phyloP scores from a whole-genome alignment of 2,888 invertebrate genomes.

The Resseliella maxima region DNA sequence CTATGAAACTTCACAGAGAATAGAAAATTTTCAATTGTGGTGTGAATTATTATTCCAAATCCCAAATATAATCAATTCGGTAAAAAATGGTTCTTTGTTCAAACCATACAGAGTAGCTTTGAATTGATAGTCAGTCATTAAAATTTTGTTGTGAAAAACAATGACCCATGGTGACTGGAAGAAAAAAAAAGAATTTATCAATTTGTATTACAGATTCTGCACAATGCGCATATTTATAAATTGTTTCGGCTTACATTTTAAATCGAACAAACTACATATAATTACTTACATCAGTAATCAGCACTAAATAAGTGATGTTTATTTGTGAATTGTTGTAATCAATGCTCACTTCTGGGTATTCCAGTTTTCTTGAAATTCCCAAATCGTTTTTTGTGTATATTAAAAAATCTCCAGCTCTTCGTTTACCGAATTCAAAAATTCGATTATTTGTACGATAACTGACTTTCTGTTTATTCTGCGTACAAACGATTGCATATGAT shows the following conservation, averaged over 20 bases:
- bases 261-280: background rate
- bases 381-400: background rate
- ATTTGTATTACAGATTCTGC: background rate
- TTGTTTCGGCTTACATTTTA: background rate
- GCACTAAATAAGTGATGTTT: background rate
- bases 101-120: background rate
- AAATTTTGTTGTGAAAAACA: background rate
- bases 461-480: background rate
- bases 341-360: background rate
- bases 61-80: background rate
- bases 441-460: background rate
- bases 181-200: background rate
- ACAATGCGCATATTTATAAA: background rate
- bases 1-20: no score
- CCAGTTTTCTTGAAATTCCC: background rate
- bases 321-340: background rate
- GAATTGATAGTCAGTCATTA: background rate
- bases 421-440: background rate
- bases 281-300: background rate
- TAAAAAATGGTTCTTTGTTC: background rate
- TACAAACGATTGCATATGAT: background rate
- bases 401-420: background rate
- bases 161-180: background rate
- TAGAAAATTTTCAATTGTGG: no score
- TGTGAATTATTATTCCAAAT: no score